phyloP scores from a whole-genome alignment of 2,797 vertebrate genomes.

The Ciconia nigra region DNA sequence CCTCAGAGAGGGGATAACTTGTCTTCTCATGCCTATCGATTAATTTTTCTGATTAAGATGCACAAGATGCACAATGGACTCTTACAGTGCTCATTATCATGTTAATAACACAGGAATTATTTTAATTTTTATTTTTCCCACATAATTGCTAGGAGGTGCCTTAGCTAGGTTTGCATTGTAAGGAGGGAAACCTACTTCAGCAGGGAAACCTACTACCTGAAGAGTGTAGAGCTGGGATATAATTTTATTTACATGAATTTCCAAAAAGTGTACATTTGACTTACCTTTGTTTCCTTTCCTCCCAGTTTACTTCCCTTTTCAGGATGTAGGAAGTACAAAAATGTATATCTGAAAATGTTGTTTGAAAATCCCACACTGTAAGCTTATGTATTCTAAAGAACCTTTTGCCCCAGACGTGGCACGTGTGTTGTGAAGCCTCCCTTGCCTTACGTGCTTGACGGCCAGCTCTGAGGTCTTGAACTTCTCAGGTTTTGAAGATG shows the following conservation, averaged over 20 bases:
- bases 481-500: background rate
- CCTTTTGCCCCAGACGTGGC: background rate
- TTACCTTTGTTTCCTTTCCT: background rate
- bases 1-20: background rate
- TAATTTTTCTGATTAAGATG: background rate
- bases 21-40: background rate
- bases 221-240: background rate
- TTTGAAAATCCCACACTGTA: background rate
- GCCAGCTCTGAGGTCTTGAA: background rate
- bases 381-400: background rate
- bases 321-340: background rate
- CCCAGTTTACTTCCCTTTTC: background rate
- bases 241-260: background rate
- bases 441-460: fast-evolving
- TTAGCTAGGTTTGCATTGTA: background rate
- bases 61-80: background rate
- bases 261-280: background rate
- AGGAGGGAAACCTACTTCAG: background rate
- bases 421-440: background rate
- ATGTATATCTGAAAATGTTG: background rate
- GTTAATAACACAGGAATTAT: background rate
- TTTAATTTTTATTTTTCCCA: background rate
- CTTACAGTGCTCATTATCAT: background rate
- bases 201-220: background rate
- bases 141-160: fast-evolving